Percentiles rank a stretch among this genome's conserved stretches.
These are phyloP conservation scores for Himalopsyche anomala DNA, from an alignment of 2,888 invertebrate species.

Conservation along the genomic window DNA sequence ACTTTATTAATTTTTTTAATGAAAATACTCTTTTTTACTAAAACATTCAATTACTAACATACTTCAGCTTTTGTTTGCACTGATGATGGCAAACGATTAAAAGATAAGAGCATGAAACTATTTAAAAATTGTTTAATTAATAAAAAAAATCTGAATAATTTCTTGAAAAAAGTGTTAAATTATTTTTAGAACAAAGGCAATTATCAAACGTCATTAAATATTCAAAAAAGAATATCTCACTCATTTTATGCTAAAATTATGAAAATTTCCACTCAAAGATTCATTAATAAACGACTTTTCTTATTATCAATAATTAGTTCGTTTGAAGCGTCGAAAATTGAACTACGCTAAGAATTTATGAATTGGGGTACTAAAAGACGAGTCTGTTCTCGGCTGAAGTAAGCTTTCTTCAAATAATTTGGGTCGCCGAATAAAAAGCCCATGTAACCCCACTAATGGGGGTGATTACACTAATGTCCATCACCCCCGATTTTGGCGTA, in stretches of 20 bases:
- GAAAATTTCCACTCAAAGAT: neutral
- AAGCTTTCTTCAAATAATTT: slow-evolving; percentile 8
- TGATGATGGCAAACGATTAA: too few relatives aligned
- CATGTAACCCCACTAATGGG: slow-evolving; percentile 49
- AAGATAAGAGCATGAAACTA: too few relatives aligned
- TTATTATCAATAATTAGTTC: slow-evolving; percentile 22
- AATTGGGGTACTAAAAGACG: slow-evolving; percentile 14
- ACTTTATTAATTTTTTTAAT: too few relatives aligned
- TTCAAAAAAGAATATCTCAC: neutral
- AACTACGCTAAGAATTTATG: neutral
- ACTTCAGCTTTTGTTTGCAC: too few relatives aligned
- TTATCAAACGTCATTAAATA: neutral
- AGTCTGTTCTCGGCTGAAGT: neutral
- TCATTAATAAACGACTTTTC: neutral
- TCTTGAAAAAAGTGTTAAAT: too few relatives aligned
- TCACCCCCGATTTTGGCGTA: slow-evolving; percentile 22
- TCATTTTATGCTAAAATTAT: neutral
- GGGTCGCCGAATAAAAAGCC: slow-evolving; percentile 35
- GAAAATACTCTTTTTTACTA: too few relatives aligned
- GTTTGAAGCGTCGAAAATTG: neutral
- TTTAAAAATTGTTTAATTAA: too few relatives aligned
- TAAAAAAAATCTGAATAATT: too few relatives aligned
- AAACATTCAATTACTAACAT: too few relatives aligned
- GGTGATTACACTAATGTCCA: slow-evolving; percentile 52
- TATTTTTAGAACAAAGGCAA: too few relatives aligned